Evolutionary conservation across 2,113 vertebrate species (phyloP).

Genomic region (Muntiacus muntjak): DNA sequence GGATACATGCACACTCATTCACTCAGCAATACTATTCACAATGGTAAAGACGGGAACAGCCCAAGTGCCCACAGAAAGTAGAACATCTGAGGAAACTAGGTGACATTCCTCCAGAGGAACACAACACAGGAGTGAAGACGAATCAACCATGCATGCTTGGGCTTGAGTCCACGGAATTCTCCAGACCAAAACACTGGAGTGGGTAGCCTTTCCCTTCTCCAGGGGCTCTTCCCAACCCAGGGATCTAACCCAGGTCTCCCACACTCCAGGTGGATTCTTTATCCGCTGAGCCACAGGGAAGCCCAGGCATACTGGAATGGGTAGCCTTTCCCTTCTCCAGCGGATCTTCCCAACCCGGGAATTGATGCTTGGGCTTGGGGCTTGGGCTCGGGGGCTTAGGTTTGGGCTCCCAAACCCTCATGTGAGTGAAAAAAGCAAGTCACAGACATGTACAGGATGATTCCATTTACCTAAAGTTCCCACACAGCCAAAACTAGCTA

Average conservation of each 20-base stretch:
- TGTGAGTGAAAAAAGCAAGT: not conserved
- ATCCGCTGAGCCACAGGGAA: not conserved
- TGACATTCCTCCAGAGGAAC: not conserved
- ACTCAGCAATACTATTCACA: not conserved
- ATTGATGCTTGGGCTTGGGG: not conserved
- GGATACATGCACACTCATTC: rapidly evolving
- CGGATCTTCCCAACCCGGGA: not conserved
- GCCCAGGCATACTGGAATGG: not conserved
- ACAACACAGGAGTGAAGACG: no score
- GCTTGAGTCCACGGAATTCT: not conserved
- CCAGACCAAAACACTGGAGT: not conserved
- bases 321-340: not conserved
- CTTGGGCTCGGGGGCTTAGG: not conserved
- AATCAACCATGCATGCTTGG: rapidly evolving
- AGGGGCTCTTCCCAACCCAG: not conserved
- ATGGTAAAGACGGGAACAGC: not conserved
- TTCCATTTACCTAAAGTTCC: not conserved
- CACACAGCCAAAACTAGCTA: not conserved
- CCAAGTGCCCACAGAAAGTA: not conserved
- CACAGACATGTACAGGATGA: not conserved
- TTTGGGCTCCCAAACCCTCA: not conserved
- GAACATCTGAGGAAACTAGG: not conserved
- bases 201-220: not conserved
- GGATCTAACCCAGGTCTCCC: not conserved
- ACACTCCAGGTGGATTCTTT: not conserved